Conservation (phyloP, 92 coral and sea anemone genomes). For the Phymanthus crucifer region DNA sequence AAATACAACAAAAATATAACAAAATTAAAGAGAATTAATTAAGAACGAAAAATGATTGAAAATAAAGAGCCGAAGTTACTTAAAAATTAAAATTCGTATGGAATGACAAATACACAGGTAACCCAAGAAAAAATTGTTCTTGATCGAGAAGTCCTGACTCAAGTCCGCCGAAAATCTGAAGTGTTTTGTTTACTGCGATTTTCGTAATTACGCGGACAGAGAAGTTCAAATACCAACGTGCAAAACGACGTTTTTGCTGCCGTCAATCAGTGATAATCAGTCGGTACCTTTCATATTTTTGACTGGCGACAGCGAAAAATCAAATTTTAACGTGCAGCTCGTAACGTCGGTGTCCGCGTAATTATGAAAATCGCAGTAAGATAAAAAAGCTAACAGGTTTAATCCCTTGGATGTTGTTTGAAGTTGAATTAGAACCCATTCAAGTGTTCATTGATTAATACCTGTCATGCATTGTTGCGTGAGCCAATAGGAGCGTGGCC, state of each 20-base stretch:
- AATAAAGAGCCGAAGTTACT: neutral
- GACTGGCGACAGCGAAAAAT: too few species aligned
- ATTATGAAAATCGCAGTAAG: too few species aligned
- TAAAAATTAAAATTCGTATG: neutral
- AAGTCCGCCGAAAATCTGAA: neutral
- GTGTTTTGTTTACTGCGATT: neutral
- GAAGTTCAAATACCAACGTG: too few species aligned
- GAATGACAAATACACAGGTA: neutral
- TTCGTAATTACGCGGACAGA: too few species aligned
- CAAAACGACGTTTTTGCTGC: too few species aligned
- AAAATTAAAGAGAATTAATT: neutral
- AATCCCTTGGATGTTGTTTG: conserved; percentile 3
- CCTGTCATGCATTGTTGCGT: conserved; percentile 36
- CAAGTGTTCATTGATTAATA: conserved; percentile 44
- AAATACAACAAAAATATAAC: neutral
- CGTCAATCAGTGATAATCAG: too few species aligned
- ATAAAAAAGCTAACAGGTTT: neutral
- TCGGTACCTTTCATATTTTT: too few species aligned
- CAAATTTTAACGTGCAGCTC: too few species aligned
- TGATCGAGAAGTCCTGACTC: neutral
- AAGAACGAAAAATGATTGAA: neutral
- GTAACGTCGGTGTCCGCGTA: too few species aligned
- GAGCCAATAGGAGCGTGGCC: conserved; percentile 32
- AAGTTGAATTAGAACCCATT: conserved; percentile 28
- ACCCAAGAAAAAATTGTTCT: neutral